Percentiles rank a stretch among this genome's conserved stretches.
Evolutionary conservation across 2,113 vertebrate species (phyloP).

Genomic region (Agapornis roseicollis): DNA sequence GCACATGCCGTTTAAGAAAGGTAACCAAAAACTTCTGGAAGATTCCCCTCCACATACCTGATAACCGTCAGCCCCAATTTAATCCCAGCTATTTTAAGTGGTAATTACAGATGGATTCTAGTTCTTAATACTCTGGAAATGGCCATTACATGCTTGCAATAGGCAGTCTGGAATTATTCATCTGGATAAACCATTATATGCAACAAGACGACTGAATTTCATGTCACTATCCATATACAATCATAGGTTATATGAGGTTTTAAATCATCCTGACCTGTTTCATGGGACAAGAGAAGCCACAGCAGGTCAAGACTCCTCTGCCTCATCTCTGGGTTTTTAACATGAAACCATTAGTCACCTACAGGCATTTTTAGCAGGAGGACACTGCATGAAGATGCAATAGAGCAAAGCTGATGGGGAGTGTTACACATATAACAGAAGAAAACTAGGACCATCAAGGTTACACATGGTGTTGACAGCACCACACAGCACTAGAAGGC

Average conservation of each 20-base stretch:
- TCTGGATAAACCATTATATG: not conserved
- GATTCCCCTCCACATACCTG: fast-evolving
- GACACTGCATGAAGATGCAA: not conserved
- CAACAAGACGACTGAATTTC: not conserved
- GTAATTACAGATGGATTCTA: not conserved
- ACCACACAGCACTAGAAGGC: not conserved
- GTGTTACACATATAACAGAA: not conserved
- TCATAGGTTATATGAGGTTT: not conserved
- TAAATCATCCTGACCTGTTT: not conserved
- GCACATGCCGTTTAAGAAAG: not conserved
- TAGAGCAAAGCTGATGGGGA: not conserved
- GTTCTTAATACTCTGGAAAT: not conserved
- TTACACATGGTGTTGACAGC: not conserved
- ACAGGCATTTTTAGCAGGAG: not conserved
- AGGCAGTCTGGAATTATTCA: not conserved
- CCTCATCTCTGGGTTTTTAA: not conserved
- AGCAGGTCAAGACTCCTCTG: not conserved
- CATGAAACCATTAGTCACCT: not conserved
- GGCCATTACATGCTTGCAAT: not conserved
- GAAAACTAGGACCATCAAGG: not conserved
- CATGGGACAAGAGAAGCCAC: not conserved
- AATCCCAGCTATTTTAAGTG: not conserved
- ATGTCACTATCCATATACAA: not conserved
- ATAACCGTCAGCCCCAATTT: not conserved
- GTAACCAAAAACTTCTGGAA: not conserved